Evolutionary conservation across 2,797 vertebrate genomes (phyloP), one percentile per base, ranked within the genome.

Genomic region (Aselliscus stoliczkanus): DNA sequence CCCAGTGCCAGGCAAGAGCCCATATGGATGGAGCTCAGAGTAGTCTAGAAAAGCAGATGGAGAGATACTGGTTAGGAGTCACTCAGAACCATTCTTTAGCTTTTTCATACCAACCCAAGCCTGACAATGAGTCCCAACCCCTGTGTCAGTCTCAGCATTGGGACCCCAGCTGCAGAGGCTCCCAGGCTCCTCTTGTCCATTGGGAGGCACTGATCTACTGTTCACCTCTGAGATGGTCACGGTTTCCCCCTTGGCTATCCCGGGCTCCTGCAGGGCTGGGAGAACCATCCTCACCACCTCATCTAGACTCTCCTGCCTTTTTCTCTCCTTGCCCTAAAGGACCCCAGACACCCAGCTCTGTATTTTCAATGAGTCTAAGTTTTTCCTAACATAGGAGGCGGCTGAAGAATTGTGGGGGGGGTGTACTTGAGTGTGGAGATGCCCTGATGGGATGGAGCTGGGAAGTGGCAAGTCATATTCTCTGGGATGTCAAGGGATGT

Each of bases 1-100:
- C 34, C 11, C 1, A 4, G 20, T 5, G 6, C 70, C 42, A 58
- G 64, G 34, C 29, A n/a, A n/a, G n/a, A 27, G n/a, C 21, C 52
- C 20, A 29, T 0, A 0, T 5, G 20, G 65, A 0, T 5, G 20
- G 65, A 76, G n/a, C 56, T n/a, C 72, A 29, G 73, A 27, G 39
- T 20, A 15, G 31, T 72, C 75, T 20, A n/a, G 82, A 73, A 58
- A 77, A 37, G 29, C 25, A 60, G 34, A 15, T 37, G 21, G 34
- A 50, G 12, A 13, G 31, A 21, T 7, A 3, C 0, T 9, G 29
- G 39, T 87, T 23, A 39, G 4, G 25, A 81, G 82, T 73, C 20
- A 12, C n/a, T 31, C 5, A 3, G 65, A 17, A 34, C 15, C 0
- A 1, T 15, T 72, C 7, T 21, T 64, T 8, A 1, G 27, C 18